Evolutionary conservation across 2,888 invertebrate genomes (phyloP).

Genomic region (Gymnocheta viridis): DNA sequence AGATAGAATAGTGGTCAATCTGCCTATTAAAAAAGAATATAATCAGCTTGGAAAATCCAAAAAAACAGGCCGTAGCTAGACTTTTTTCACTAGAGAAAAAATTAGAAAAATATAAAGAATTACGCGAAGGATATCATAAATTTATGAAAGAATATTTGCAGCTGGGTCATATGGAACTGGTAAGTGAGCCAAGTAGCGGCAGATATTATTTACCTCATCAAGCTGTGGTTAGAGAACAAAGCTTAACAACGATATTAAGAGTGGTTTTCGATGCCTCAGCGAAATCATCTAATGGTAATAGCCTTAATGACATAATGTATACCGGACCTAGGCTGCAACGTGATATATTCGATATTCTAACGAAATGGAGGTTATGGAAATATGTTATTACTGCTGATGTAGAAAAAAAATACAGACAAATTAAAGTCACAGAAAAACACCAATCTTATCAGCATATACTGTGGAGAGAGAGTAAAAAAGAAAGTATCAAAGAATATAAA

Average conservation of each 20-base stretch:
- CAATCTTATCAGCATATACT: slow-evolving; percentile 71
- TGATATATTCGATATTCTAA: slow-evolving; percentile 37
- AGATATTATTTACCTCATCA: too few relatives aligned
- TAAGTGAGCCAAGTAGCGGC: too few relatives aligned
- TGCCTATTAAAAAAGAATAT: too few relatives aligned
- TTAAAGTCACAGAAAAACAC: slow-evolving; percentile 64
- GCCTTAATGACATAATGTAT: slow-evolving; percentile 70
- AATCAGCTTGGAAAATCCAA: too few relatives aligned
- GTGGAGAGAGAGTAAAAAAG: slow-evolving; percentile 67
- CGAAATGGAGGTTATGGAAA: slow-evolving; percentile 54
- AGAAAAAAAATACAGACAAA: slow-evolving; percentile 73
- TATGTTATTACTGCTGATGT: slow-evolving; percentile 74
- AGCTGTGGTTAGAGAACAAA: slow-evolving; percentile 40
- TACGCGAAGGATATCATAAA: too few relatives aligned
- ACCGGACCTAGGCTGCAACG: slow-evolving; percentile 73
- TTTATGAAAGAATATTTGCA: too few relatives aligned
- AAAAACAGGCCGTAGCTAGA: too few relatives aligned
- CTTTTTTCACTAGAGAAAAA: slow-evolving; percentile 11
- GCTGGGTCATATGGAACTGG: too few relatives aligned
- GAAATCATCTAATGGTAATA: slow-evolving; percentile 68
- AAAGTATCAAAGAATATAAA: slow-evolving; percentile 63
- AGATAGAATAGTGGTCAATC: slow-evolving; percentile 1
- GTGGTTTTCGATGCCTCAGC: slow-evolving; percentile 7
- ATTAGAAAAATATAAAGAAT: neutral
- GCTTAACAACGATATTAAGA: slow-evolving; percentile 31